These are phyloP conservation scores for Muscicapa comitata DNA, from an alignment of 2,797 vertebrate species.

Conservation along the genomic window DNA sequence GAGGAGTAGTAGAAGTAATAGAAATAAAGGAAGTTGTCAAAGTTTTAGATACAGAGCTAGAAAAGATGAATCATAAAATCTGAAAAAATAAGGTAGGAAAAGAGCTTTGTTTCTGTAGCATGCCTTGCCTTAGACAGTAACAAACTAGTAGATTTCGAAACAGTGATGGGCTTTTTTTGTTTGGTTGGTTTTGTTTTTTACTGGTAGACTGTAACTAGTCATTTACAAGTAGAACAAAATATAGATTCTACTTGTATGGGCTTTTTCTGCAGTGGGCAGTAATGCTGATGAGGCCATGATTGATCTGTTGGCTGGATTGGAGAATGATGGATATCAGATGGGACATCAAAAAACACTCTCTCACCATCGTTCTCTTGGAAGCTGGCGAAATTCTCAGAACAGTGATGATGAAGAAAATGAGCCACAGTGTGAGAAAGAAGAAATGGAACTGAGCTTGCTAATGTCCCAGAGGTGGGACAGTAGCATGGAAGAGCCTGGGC, in stretches of 20 bases:
- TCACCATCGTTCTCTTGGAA: slow-evolving; percentile 74
- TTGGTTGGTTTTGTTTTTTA: background rate
- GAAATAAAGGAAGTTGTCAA: background rate
- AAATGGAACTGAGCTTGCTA: slow-evolving; percentile 90
- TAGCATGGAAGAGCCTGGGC: slow-evolving; percentile 71
- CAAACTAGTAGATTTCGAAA: background rate
- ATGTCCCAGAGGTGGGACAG: slow-evolving; percentile 98
- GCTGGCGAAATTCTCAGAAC: slow-evolving; percentile 82
- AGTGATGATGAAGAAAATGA: slow-evolving; percentile 96
- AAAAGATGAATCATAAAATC: background rate
- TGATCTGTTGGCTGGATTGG: slow-evolving; percentile 88
- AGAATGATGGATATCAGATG: slow-evolving; percentile 84
- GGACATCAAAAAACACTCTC: slow-evolving; percentile 72
- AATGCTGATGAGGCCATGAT: slow-evolving; percentile 88
- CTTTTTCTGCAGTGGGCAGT: slow-evolving; percentile 76
- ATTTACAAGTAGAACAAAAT: slow-evolving; percentile 28
- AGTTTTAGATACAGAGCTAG: background rate
- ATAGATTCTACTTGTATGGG: background rate
- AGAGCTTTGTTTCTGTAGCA: background rate
- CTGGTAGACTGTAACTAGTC: background rate
- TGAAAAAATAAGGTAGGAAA: background rate
- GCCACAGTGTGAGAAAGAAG: slow-evolving; percentile 87
- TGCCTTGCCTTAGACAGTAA: background rate
- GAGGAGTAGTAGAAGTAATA: background rate
- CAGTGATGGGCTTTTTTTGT: background rate